Base-by-base conservation (phyloP, 1,140 invertebrate species). In the Drosophila oshimai region DNA sequence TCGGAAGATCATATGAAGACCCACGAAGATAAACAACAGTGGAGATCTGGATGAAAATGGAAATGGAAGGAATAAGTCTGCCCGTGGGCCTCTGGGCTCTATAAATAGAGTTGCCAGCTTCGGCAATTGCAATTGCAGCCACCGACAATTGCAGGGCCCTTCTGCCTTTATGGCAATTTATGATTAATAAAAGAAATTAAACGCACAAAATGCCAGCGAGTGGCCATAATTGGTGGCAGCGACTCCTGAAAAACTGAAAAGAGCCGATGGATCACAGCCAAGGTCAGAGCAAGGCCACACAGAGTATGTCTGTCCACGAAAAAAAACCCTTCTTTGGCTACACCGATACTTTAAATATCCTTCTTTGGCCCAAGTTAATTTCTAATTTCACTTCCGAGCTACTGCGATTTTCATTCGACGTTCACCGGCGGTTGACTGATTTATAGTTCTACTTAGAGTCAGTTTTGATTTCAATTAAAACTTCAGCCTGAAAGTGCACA, bases 161-260 rank as follows among this genome's bases (percentile, higher is more conserved):
- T 9, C 51, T 36, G 42, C 67, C 6, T 41, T 62, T 54, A 67
- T 57, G 65, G 74, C 79, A 75, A 86, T 84, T 86, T 86, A 86
- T 80, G 75, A 64, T 83, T 86, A 79, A 83, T 83, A 83, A 83
- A 83, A 50, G 34, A 33, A 67, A 67, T 67, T 67, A 67, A 67
- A 65, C 60, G 60, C 57, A 36, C 41, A 64, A 34, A 45, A 37
- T 24, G 42, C 57, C 58, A 39, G 26, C 41, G 33, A 61, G 39
- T 42, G 22, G 60, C 55, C 55, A 39, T 60, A 57, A 58, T 58
- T 58, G 47, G 47, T 36, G 54, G 45, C 22, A 57, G 29, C 22
- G 31, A 36, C 28, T 51, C 12, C 44, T 9, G 41, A 13, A 20
- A n/a, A n/a, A n/a, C n/a, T n/a, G n/a, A n/a, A n/a, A n/a, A 13